Conservation (phyloP, 2,888 invertebrate genomes). For the Macaria liturata region DNA sequence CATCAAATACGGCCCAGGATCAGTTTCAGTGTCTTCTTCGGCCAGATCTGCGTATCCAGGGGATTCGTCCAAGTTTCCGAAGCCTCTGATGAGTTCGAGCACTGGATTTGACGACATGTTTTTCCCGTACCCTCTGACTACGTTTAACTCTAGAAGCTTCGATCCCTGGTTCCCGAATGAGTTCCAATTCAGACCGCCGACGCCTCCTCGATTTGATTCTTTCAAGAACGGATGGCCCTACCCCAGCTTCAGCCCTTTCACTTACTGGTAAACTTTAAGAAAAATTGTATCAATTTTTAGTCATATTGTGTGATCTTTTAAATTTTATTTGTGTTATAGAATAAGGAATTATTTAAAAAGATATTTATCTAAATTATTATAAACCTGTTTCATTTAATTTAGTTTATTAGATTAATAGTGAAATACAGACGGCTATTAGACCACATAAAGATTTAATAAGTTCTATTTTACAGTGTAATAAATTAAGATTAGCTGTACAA, state of each 20-base stretch:
- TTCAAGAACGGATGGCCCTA: constrained; percentile 48
- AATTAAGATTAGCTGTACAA: constrained; percentile 14
- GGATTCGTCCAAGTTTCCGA: constrained; percentile 34
- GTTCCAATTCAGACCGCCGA: constrained; percentile 37
- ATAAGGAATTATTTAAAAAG: constrained; percentile 14
- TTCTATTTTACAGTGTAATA: constrained; percentile 7
- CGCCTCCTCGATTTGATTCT: constrained; percentile 36
- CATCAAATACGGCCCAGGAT: constrained; percentile 55
- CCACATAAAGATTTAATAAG: constrained; percentile 3
- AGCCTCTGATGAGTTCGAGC: constrained; percentile 6
- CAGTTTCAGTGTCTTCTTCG: constrained; percentile 54
- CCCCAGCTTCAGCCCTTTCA: constrained; percentile 52
- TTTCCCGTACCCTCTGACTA: constrained; percentile 32
- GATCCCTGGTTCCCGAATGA: constrained; percentile 46
- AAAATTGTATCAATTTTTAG: constrained; percentile 30
- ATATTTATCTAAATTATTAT: constrained; percentile 14
- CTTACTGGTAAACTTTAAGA: constrained; percentile 40
- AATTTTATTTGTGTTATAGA: constrained; percentile 17
- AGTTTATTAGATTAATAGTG: not conserved
- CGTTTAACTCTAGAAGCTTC: constrained; percentile 37
- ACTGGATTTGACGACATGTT: constrained; percentile 27
- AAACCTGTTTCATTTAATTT: constrained; percentile 12
- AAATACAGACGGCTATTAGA: not conserved
- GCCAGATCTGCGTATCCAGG: constrained; percentile 44
- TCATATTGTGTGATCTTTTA: constrained; percentile 24